Evolutionary conservation across 2,113 vertebrate species (phyloP).

Genomic region (Reinhardtius hippoglossoides): DNA sequence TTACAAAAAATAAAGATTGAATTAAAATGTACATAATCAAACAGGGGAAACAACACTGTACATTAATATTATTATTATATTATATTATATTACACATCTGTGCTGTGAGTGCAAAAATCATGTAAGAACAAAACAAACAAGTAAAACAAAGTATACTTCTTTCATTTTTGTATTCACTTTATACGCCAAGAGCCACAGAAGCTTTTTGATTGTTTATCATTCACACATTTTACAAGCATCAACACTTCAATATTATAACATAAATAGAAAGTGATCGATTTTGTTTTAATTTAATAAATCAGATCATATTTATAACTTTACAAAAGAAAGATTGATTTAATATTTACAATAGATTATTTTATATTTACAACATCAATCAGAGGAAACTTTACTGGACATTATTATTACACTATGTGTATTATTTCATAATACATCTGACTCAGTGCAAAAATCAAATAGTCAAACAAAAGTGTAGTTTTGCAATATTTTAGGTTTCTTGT

Average conservation of each 20-base stretch:
- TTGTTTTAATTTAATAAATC: neutral
- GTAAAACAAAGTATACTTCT: too few species aligned
- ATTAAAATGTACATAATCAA: too few species aligned
- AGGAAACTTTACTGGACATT: neutral
- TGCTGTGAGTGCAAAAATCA: too few species aligned
- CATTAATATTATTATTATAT: too few species aligned
- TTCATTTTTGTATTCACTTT: neutral
- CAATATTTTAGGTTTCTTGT: neutral
- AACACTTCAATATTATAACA: too few species aligned
- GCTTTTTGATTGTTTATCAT: neutral
- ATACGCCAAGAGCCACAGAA: neutral
- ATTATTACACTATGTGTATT: neutral
- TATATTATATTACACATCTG: too few species aligned
- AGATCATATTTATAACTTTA: neutral
- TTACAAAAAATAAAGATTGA: too few species aligned
- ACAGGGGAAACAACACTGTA: too few species aligned
- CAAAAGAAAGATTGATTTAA: neutral
- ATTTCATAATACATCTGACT: neutral
- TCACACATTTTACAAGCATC: neutral
- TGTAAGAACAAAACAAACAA: too few species aligned
- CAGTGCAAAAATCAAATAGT: neutral
- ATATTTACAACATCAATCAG: neutral
- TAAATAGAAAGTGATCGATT: too few species aligned
- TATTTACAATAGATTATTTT: slow-evolving; percentile 6
- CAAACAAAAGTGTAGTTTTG: too few species aligned